Evolutionary conservation across 2,113 vertebrate species (phyloP), one percentile per base, ranked within the genome.

Genomic region (Sprattus sprattus): DNA sequence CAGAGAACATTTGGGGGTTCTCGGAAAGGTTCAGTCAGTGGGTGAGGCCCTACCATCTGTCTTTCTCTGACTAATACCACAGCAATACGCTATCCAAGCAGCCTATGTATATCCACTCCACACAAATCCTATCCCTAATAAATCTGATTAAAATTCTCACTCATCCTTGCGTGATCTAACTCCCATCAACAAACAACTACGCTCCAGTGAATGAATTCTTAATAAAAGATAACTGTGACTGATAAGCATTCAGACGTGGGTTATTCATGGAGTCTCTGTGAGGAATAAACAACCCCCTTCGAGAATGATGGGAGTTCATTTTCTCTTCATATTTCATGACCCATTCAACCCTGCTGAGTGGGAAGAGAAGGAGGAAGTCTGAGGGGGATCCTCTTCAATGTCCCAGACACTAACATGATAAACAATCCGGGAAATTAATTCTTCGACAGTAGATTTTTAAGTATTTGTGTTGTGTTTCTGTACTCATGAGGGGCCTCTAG

Each of bases 371-470:
- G 28, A 45, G 20, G 39, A 39, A 28, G 64, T 83, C 52, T 52
- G 49, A 22, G 50, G 50, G 39, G 71, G 82, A 86, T 67, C 57
- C 2, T 71, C 9, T 78, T 60, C 49, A 39, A 52, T 32, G 50
- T 49, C 25, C 28, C 28, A 78, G 71, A 78, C 71, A 78, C 47
- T 81, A 64, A 10, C 16, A 32, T 32, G 11, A 81, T 82, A 81
- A 84, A 84, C 83, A 87, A 71, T 82, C 32, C 80, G 50, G 45
- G 44, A 52, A 84, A 84, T 78, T 39, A 78, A 78, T 78, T 16
- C 13, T 78, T 78, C 32, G 64, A 71, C 64, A 78, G 71, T 78
- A 18, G 39, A 1, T 5, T 78, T 49, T 20, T 45, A 39, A 46
- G 25, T 28, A 75, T 75, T 39, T 78, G 32, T 39, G 39, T 32